Evolutionary conservation across 2,113 vertebrate genomes (phyloP), one percentile per base, ranked within the genome.

Genomic region (Protomyctophum bolini): DNA sequence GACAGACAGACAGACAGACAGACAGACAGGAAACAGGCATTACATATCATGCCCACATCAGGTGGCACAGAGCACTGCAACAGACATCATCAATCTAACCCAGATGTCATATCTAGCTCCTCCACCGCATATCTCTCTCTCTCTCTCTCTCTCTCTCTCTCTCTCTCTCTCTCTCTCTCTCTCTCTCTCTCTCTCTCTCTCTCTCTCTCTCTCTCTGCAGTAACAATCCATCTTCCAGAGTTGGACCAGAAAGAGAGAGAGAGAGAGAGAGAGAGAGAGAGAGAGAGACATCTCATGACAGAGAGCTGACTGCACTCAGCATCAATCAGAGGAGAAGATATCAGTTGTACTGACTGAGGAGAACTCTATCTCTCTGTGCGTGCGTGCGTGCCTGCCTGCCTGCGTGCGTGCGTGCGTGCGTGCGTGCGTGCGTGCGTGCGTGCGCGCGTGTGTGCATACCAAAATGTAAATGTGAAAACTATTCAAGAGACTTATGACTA

Each of bases 21-120:
- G 82, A 86, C 82, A 85, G 74, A 77, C 72, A 86, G 77, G 73
- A 87, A 83, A 79, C 76, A 72, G 78, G 75, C 65, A 79, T 89
- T 88, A 85, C 89, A 90, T 83, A 87, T 41, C 33, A n/a, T 66
- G 77, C 63, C 79, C 82, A 6, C 33, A 79, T 87, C 90, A 88
- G 86, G 78, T 87, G 84, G 82, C 84, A 81, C 66, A 60, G 66
- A 75, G 70, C 73, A 21, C 71, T 48, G 66, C 80, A 84, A 80
- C 79, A 86, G 85, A 73, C 84, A 76, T 85, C 83, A 91, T 91
- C 83, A 84, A 86, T 91, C 88, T 76, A 82, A 82, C 87, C 75
- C 80, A 88, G 87, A 85, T 83, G 84, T 83, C 81, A 79, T 61
- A 70, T 81, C 80, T 68, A 87, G 76, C 73, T 78, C 68, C 80